These are phyloP conservation scores for Pangasius djambal DNA, from an alignment of 2,797 vertebrate genomes.

Conservation along the genomic window DNA sequence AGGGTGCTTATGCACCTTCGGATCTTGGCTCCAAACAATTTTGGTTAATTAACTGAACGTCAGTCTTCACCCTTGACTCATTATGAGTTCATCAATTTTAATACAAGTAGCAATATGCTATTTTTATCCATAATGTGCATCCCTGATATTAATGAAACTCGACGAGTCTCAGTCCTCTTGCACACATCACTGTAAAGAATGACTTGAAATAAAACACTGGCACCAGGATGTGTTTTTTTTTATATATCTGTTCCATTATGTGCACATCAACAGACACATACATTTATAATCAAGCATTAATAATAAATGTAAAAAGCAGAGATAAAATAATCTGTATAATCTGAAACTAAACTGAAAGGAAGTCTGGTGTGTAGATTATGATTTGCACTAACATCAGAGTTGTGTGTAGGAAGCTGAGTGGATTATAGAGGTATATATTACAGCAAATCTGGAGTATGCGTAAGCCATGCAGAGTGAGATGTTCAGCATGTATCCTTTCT, in stretches of 20 bases:
- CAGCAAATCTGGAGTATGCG: background rate
- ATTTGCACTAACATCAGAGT: constrained; percentile 18
- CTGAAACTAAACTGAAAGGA: background rate
- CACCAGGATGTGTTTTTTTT: constrained; percentile 4
- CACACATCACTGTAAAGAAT: constrained; percentile 31
- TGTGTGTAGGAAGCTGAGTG: constrained; percentile 18
- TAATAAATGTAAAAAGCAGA: background rate
- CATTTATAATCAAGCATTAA: constrained; percentile 9
- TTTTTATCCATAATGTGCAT: background rate
- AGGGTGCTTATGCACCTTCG: background rate
- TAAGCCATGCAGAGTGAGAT: constrained; percentile 20
- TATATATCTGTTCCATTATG: background rate
- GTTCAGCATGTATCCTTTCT: background rate
- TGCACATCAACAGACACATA: constrained; percentile 2
- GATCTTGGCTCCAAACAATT: background rate
- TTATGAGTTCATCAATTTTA: background rate
- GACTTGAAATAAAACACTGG: constrained; percentile 13
- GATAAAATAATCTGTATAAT: background rate
- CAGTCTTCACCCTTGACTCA: background rate
- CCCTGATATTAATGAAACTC: background rate
- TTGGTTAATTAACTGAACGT: background rate
- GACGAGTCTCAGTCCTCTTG: background rate
- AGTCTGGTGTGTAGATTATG: background rate
- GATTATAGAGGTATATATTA: constrained; percentile 30
- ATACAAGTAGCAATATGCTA: background rate